phyloP scores from a whole-genome alignment of 1,140 invertebrate species.

The Bicyclus anynana region DNA sequence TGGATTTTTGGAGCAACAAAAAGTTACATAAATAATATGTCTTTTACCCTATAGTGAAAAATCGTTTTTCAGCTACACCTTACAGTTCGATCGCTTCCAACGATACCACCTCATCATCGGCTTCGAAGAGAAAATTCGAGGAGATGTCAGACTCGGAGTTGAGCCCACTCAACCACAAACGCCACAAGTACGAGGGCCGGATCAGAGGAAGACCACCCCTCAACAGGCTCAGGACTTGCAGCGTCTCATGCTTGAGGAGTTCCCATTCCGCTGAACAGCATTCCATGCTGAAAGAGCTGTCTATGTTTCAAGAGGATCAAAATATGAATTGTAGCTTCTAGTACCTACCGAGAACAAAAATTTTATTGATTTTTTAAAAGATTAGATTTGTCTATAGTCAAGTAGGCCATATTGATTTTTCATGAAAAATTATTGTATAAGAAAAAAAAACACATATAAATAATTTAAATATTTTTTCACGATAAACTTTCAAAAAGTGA shows the following conservation, averaged over 20 bases:
- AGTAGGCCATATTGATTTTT: too few species aligned
- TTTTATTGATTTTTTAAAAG: too few species aligned
- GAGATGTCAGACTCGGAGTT: conserved; percentile 49
- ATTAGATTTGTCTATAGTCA: too few species aligned
- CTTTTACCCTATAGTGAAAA: too few species aligned
- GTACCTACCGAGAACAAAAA: too few species aligned
- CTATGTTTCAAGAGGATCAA: conserved; percentile 32
- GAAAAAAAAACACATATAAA: too few species aligned
- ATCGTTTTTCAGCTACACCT: conserved; percentile 40
- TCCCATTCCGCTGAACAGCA: conserved; percentile 44
- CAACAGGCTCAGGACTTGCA: conserved; percentile 36
- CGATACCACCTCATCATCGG: conserved; percentile 48
- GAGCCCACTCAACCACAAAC: conserved; percentile 67
- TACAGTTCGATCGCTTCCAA: conserved; percentile 29
- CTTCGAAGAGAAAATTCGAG: conserved; percentile 61
- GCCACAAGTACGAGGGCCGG: conserved; percentile 60
- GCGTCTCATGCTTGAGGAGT: conserved; percentile 39
- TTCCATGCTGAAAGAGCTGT: conserved; percentile 32
- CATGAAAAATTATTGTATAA: too few species aligned
- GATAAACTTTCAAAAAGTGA: too few species aligned
- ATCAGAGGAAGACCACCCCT: conserved; percentile 66
- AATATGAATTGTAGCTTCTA: conserved; percentile 55
- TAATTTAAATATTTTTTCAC: too few species aligned
- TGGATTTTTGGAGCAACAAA: too few species aligned
- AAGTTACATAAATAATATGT: too few species aligned